phyloP scores from a whole-genome alignment of 1,140 invertebrate genomes.

The Apis cerana region DNA sequence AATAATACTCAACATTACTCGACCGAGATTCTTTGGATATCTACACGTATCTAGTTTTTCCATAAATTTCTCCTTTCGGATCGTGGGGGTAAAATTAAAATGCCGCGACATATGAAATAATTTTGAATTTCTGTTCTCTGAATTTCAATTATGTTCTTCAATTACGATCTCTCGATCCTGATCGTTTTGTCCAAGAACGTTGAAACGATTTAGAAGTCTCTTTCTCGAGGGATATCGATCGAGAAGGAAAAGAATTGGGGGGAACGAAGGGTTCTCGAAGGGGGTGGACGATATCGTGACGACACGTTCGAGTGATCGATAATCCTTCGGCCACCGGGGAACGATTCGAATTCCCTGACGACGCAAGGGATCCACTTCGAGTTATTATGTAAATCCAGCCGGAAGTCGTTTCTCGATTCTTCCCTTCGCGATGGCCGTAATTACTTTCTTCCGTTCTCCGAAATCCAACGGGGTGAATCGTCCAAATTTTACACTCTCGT shows the following conservation, averaged over 20 bases:
- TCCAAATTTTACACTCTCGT: slow-evolving; percentile 21
- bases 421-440: slow-evolving; percentile 18
- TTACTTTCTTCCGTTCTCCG: slow-evolving; percentile 24
- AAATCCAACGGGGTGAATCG: neutral
- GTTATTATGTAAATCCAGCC: slow-evolving; percentile 63
- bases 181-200: neutral
- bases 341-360: neutral
- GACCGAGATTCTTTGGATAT: neutral
- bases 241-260: neutral
- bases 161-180: neutral
- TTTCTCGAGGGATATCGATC: slow-evolving; percentile 7
- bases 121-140: neutral
- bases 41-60: neutral
- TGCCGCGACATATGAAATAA: neutral
- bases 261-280: slow-evolving; percentile 48
- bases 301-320: slow-evolving; percentile 60
- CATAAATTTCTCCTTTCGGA: neutral
- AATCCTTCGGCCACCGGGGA: slow-evolving; percentile 25
- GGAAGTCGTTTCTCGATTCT: slow-evolving; percentile 50
- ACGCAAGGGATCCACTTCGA: slow-evolving; percentile 12
- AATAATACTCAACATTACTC: neutral
- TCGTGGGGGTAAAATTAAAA: neutral
- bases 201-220: neutral
- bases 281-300: slow-evolving; percentile 38
- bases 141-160: neutral